A percentile compares a stretch with the other conserved stretches of the same genome.
Conservation (phyloP, 2,797 vertebrate genomes). For the Silurus lanzhouensis region DNA sequence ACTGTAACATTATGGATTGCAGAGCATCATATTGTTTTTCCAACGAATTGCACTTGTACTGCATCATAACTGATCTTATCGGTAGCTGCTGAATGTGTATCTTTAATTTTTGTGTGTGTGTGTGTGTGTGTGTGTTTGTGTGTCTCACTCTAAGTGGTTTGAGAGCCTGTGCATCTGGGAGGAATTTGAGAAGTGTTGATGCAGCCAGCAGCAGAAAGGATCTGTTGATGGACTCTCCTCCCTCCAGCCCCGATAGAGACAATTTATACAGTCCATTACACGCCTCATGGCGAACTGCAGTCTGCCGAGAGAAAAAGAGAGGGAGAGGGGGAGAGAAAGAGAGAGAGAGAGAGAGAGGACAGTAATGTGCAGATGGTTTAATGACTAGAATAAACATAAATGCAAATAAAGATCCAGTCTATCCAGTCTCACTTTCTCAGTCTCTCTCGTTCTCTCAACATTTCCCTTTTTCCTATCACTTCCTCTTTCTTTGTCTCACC, state of each 20-base stretch:
- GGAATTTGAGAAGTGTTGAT: constrained; percentile 95
- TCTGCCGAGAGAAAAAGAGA: constrained; percentile 68
- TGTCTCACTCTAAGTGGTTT: constrained; percentile 86
- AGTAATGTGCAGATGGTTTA: neutral
- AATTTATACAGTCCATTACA: constrained; percentile 97
- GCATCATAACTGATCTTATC: too few relatives aligned
- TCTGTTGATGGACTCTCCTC: constrained; percentile 94
- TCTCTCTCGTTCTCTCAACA: accelerated
- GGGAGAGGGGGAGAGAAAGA: neutral
- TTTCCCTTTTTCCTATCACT: neutral
- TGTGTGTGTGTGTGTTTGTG: neutral
- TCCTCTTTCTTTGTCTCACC: neutral
- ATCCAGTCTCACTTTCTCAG: accelerated
- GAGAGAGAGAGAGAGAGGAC: neutral
- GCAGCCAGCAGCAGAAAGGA: constrained; percentile 95
- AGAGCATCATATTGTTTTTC: too few relatives aligned
- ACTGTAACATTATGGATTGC: too few relatives aligned
- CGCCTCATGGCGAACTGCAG: constrained; percentile 94
- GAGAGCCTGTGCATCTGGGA: constrained; percentile 94
- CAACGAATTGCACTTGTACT: too few relatives aligned
- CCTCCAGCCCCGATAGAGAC: constrained; percentile 93
- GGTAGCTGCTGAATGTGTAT: too few relatives aligned
- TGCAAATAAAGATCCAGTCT: neutral
- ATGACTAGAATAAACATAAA: neutral
- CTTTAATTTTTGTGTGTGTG: neutral